Conservation (phyloP, 2,113 vertebrate species). For the Scomber colias region DNA sequence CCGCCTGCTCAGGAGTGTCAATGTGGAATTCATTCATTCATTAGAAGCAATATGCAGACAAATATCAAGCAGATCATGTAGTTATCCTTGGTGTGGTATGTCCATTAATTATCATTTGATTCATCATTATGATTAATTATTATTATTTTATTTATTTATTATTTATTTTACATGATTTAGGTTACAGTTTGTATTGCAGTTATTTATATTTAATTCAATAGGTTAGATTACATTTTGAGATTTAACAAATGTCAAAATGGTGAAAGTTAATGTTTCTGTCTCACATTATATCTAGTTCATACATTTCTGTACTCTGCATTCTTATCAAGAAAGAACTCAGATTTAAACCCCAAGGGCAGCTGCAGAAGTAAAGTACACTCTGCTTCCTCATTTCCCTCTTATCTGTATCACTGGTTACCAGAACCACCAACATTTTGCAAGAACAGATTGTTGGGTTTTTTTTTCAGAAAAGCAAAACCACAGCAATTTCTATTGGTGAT, state of each 20-base stretch:
- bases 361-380: background rate
- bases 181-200: no score
- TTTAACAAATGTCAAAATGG: no score
- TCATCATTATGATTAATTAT: background rate
- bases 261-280: background rate
- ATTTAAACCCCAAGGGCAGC: background rate
- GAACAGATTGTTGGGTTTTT: background rate
- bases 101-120: background rate
- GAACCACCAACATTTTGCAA: background rate
- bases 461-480: background rate
- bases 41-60: background rate
- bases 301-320: background rate
- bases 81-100: background rate
- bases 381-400: background rate
- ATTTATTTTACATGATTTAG: no score
- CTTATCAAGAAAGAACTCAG: conserved; percentile 5
- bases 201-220: background rate
- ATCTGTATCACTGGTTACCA: background rate
- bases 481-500: background rate
- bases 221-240: background rate
- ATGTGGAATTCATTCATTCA: background rate
- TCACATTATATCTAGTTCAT: background rate
- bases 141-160: background rate
- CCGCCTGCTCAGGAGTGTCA: background rate
- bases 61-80: background rate